Base-by-base conservation (phyloP, 2,888 invertebrate genomes). In the Aporophyla nigra region DNA sequence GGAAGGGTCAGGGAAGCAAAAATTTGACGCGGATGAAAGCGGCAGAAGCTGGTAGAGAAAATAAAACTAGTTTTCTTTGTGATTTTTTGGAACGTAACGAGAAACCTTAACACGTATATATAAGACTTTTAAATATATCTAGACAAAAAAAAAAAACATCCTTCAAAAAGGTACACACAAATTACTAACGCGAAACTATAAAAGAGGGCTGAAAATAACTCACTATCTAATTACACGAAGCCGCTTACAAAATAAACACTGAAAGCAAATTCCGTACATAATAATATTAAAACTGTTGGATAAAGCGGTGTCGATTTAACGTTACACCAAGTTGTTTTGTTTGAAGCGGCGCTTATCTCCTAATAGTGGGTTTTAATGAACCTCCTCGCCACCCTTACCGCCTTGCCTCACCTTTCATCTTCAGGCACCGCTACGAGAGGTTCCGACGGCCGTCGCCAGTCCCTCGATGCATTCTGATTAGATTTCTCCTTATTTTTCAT, bases 281-380 rank as follows among this genome's bases (percentile, higher is more conserved):
- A 87, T 86, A 79, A 82, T 80, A 74, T 76, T 84, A 89, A 86
- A 78, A 83, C 58, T 79, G 78, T 78, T 80, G 78, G 65, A 82
- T 81, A 86, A 89, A 89, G 83, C 86, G 86, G 88, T 88, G 89
- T 91, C 87, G 91, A 90, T 92, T 91, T 91, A 91, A 89, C 84
- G 89, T 92, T 90, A 90, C 91, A 84, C 76, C 59, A 79, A 86
- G 90, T 92, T 92, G 93, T 93, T 94, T 94, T 94, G 91, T 94
- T 94, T 91, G 85, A 87, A 82, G 87, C 85, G 86, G 90, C 90
- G 92, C 86, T 94, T 92, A 93, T 93, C 91, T 91, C 89, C 91
- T 94, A 94, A 93, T 94, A 94, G 94, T 94, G 91, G 87, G 88
- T 92, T 93, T 90, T 96, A 96, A 96, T 95, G 95, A 96, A 95